A percentile compares a stretch with the other conserved stretches of the same genome.
These are phyloP conservation scores for Euwallacea similis DNA, from an alignment of 1,140 invertebrate species.

Conservation along the genomic window DNA sequence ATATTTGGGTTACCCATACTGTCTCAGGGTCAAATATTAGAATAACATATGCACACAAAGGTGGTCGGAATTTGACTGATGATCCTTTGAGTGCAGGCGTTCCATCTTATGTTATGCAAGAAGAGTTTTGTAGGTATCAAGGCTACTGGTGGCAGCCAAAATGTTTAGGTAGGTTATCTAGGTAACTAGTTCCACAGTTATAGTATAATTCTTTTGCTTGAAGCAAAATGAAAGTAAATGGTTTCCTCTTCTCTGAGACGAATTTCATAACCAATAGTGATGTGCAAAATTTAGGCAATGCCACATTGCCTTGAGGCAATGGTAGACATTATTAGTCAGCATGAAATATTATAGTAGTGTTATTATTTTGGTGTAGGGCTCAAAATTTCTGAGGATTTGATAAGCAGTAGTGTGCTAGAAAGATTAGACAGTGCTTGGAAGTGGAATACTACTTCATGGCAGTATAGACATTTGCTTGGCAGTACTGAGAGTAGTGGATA, in stretches of 20 bases:
- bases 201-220: not conserved
- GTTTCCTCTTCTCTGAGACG: not conserved
- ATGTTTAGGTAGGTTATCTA: conserved; percentile 58
- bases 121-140: conserved; percentile 94
- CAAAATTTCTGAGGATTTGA: too few species aligned
- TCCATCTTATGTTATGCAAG: conserved; percentile 96
- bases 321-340: too few species aligned
- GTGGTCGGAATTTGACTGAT: conserved; percentile 69
- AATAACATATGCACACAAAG: conserved; percentile 82
- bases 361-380: too few species aligned
- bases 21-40: conserved; percentile 71
- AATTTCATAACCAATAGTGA: not conserved
- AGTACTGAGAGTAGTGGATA: too few species aligned
- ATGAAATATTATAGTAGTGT: too few species aligned
- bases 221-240: not conserved
- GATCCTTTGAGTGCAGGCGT: conserved; percentile 89
- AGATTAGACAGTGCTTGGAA: too few species aligned
- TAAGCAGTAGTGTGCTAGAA: too few species aligned
- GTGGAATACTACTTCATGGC: too few species aligned
- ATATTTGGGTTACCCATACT: conserved; percentile 86
- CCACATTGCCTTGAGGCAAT: too few species aligned
- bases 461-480: too few species aligned
- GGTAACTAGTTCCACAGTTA: not conserved
- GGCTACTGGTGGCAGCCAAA: conserved; percentile 98
- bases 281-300: not conserved